Evolutionary conservation across 2,888 invertebrate species (phyloP).

Genomic region (Drosophila trichaetosa): DNA sequence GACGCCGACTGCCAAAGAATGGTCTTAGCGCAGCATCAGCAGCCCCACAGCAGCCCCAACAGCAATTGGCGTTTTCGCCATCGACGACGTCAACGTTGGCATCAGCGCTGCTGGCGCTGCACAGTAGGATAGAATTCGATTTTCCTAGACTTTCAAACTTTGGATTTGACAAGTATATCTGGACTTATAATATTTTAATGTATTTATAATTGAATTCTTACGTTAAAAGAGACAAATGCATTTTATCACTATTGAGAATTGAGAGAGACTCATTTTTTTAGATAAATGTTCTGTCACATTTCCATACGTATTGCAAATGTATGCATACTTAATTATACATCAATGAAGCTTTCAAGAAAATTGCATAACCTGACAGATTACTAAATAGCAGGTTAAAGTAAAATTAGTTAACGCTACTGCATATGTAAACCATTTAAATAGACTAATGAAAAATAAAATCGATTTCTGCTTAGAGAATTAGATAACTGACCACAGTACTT

Average conservation of each 20-base stretch:
- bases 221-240: background rate
- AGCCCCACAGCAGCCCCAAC: slow-evolving; percentile 50
- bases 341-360: background rate
- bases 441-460: background rate
- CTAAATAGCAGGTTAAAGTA: background rate
- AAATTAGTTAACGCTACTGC: background rate
- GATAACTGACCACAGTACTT: slow-evolving; percentile 39
- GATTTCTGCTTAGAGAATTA: slow-evolving; percentile 1
- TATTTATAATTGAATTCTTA: background rate
- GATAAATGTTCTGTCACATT: background rate
- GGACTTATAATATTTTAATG: background rate
- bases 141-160: background rate
- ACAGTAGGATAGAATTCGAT: slow-evolving; percentile 23
- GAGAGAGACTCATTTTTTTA: background rate
- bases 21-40: slow-evolving; percentile 64
- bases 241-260: background rate
- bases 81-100: slow-evolving; percentile 39
- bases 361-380: background rate
- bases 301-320: background rate
- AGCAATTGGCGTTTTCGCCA: slow-evolving; percentile 53
- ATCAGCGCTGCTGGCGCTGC: slow-evolving; percentile 35
- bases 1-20: slow-evolving; percentile 66
- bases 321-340: background rate
- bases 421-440: background rate
- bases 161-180: background rate